phyloP scores from a whole-genome alignment of 2,797 vertebrate species.

The Schizopygopsis malacanthus region DNA sequence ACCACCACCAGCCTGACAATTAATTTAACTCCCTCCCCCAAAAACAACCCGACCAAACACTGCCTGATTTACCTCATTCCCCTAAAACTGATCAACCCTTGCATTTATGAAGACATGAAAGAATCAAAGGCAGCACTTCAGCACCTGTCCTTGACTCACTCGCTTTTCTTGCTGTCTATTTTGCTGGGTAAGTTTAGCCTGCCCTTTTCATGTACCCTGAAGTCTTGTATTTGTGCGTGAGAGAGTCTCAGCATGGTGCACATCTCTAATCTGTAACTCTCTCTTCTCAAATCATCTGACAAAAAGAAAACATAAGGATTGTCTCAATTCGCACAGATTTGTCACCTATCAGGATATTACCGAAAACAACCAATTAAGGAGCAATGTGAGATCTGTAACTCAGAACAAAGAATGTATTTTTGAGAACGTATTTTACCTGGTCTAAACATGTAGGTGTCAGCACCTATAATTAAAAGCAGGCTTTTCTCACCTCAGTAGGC shows the following conservation, averaged over 20 bases:
- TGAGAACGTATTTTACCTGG: not conserved
- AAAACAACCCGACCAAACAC: not conserved
- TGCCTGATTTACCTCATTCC: slow-evolving; percentile 18
- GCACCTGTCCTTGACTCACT: slow-evolving; percentile 35
- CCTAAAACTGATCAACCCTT: slow-evolving; percentile 17
- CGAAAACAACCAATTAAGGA: slow-evolving; percentile 21
- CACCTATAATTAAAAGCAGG: slow-evolving; percentile 38
- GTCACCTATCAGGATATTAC: slow-evolving; percentile 15
- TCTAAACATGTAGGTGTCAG: slow-evolving; percentile 14
- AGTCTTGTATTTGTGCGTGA: not conserved
- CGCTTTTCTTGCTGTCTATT: slow-evolving; percentile 16
- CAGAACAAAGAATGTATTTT: slow-evolving; percentile 10
- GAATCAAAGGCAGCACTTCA: slow-evolving; percentile 43
- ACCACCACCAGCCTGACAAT: too few relatives aligned
- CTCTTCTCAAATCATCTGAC: slow-evolving; percentile 12
- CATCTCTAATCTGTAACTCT: slow-evolving; percentile 28
- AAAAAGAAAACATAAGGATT: not conserved
- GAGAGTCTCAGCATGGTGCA: slow-evolving; percentile 9
- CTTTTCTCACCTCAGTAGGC: slow-evolving; percentile 13
- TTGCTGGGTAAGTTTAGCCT: slow-evolving; percentile 15
- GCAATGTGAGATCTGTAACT: slow-evolving; percentile 1
- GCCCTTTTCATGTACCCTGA: slow-evolving; percentile 19
- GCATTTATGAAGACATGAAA: slow-evolving; percentile 40
- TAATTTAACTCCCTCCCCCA: not conserved
- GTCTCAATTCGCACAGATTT: slow-evolving; percentile 15